Evolutionary conservation across 92 coral and sea anemone genomes (phyloP).

Genomic region (Palythoa grandiflora): DNA sequence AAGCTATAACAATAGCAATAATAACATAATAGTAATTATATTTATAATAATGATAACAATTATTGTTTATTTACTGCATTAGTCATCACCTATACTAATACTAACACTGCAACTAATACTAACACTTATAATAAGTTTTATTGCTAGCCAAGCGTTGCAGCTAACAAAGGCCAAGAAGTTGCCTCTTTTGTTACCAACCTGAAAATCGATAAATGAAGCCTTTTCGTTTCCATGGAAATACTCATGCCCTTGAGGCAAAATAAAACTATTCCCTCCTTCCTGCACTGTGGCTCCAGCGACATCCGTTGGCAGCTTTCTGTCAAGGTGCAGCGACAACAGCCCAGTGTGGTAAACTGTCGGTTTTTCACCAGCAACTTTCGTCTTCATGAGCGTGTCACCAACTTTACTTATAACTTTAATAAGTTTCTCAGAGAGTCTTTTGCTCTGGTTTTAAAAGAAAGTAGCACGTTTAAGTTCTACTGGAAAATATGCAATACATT

Average conservation of each 20-base stretch:
- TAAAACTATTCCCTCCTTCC: slow-evolving; percentile 28
- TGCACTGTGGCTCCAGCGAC: slow-evolving; percentile 26
- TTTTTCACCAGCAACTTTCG: slow-evolving; percentile 36
- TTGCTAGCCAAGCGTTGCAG: too few species aligned
- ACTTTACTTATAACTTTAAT: background rate
- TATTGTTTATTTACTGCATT: too few species aligned
- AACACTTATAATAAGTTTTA: too few species aligned
- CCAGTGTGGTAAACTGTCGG: slow-evolving; percentile 1
- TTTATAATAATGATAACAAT: too few species aligned
- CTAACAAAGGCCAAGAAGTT: background rate
- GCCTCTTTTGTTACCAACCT: slow-evolving; percentile 1
- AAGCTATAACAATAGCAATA: too few species aligned
- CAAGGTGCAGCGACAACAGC: slow-evolving; percentile 19
- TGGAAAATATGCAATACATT: background rate
- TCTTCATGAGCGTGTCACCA: background rate
- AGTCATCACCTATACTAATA: too few species aligned
- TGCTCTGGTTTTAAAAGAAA: background rate
- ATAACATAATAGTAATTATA: too few species aligned
- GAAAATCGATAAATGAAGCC: slow-evolving; percentile 14
- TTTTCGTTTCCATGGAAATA: background rate
- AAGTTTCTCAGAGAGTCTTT: background rate
- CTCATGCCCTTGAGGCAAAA: slow-evolving; percentile 10
- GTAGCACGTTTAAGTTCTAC: background rate
- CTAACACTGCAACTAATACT: too few species aligned
- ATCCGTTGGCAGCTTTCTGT: slow-evolving; percentile 4